These are phyloP conservation scores for Galeopterus variegatus DNA, from an alignment of 2,113 vertebrate genomes.

Conservation along the genomic window DNA sequence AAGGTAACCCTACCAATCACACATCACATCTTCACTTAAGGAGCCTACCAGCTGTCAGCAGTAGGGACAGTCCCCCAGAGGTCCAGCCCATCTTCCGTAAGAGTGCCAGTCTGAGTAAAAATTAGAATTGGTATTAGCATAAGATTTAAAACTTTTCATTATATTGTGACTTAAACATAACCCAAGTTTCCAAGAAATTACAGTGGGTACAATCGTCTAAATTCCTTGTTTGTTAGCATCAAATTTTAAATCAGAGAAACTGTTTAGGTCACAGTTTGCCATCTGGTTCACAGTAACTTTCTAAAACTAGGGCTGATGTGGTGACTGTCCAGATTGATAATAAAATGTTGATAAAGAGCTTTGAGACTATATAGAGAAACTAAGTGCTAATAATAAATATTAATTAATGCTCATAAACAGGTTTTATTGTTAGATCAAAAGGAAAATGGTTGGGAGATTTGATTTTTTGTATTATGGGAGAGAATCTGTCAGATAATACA, in stretches of 20 bases:
- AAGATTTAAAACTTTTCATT: not conserved
- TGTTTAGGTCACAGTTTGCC: conserved; percentile 45
- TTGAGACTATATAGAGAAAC: conserved; percentile 19
- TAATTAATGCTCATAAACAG: conserved; percentile 47
- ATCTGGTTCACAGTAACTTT: conserved; percentile 61
- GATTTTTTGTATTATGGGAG: not conserved
- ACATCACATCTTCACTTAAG: not conserved
- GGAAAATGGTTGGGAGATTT: not conserved
- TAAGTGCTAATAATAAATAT: conserved; percentile 64
- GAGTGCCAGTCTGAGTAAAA: conserved; percentile 86
- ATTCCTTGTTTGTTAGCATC: not conserved
- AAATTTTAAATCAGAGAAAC: not conserved
- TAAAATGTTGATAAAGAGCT: conserved; percentile 66
- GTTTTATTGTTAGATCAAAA: conserved; percentile 45
- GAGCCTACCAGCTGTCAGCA: conserved; percentile 82
- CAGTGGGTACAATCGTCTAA: not conserved
- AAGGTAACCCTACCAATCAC: not conserved
- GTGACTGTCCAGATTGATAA: conserved; percentile 46
- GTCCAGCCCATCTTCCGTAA: conserved; percentile 90
- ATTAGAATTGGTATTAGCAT: conserved; percentile 42
- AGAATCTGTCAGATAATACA: conserved; percentile 29
- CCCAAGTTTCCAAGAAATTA: not conserved
- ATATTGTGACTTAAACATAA: not conserved
- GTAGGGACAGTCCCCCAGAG: conserved; percentile 86
- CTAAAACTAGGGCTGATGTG: conserved; percentile 43